phyloP scores from a whole-genome alignment of 2,113 vertebrate species.

The Plotosus lineatus region DNA sequence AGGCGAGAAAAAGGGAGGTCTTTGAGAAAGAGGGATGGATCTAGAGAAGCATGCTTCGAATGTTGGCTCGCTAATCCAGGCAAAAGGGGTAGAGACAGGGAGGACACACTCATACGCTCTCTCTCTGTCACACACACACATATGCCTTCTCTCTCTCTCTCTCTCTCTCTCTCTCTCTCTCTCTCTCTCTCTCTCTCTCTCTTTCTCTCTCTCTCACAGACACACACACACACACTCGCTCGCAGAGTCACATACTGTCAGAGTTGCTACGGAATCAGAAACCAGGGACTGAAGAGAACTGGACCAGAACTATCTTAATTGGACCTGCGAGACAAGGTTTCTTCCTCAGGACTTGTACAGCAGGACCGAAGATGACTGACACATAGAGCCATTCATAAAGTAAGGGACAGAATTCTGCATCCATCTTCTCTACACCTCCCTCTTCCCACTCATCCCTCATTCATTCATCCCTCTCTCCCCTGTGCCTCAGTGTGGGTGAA shows the following conservation, averaged over 20 bases:
- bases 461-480: constrained; percentile 56
- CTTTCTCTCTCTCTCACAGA: constrained; percentile 20
- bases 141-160: constrained; percentile 33
- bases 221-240: constrained; percentile 36
- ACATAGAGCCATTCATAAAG: constrained; percentile 19
- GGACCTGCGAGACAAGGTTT: constrained; percentile 17
- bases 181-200: constrained; percentile 45
- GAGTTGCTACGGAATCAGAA: constrained; percentile 21
- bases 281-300: constrained; percentile 10
- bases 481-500: constrained; percentile 66
- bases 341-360: constrained; percentile 24
- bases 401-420: constrained; percentile 46
- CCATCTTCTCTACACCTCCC: constrained; percentile 24
- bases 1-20: constrained; percentile 38
- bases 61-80: constrained; percentile 62
- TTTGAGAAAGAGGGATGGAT: constrained; percentile 52
- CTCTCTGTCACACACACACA: constrained; percentile 39
- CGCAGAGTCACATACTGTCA: constrained; percentile 30
- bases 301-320: constrained; percentile 15
- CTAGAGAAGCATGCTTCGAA: constrained; percentile 65
- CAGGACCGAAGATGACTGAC: constrained; percentile 25
- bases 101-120: constrained; percentile 50
- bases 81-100: constrained; percentile 53
- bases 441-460: constrained; percentile 15
- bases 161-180: constrained; percentile 40